phyloP scores from a whole-genome alignment of 1,140 invertebrate genomes.

The Brachionus manjavacas region DNA sequence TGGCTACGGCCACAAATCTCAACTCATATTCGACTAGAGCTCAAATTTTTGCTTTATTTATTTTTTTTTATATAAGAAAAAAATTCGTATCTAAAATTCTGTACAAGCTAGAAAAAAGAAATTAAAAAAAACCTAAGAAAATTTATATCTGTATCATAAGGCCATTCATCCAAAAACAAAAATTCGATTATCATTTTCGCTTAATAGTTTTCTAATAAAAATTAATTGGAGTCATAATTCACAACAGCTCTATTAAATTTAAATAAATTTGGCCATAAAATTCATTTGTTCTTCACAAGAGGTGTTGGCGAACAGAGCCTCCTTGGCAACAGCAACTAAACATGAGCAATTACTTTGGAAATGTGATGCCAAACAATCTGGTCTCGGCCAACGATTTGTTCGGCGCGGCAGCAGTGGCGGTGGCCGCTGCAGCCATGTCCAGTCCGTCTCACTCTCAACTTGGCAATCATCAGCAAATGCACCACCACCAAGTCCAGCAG shows the following conservation, averaged over 20 bases:
- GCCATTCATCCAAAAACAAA: background rate
- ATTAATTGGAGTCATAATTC: conserved; percentile 1
- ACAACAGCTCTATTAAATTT: conserved; percentile 1
- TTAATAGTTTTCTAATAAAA: conserved; percentile 16
- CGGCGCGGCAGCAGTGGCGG: conserved; percentile 35
- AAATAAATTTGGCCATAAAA: background rate
- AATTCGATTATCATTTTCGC: background rate
- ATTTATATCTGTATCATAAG: background rate
- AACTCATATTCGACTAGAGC: background rate
- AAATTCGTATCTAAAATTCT: background rate
- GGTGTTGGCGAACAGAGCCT: background rate
- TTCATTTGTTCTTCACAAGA: too few species aligned
- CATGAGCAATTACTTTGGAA: conserved; percentile 41
- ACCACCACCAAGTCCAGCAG: background rate
- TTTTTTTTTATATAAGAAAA: background rate
- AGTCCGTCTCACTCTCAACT: background rate
- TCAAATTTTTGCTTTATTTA: background rate
- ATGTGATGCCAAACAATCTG: conserved; percentile 38
- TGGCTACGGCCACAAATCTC: background rate
- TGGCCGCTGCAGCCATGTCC: conserved; percentile 20
- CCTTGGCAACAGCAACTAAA: background rate
- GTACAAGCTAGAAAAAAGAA: background rate
- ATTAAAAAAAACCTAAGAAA: background rate
- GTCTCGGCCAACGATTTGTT: conserved; percentile 39
- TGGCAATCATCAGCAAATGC: background rate